Evolutionary conservation across 2,888 invertebrate species (phyloP), one percentile per base, ranked within the genome.

Genomic region (Platypus cylindrus): DNA sequence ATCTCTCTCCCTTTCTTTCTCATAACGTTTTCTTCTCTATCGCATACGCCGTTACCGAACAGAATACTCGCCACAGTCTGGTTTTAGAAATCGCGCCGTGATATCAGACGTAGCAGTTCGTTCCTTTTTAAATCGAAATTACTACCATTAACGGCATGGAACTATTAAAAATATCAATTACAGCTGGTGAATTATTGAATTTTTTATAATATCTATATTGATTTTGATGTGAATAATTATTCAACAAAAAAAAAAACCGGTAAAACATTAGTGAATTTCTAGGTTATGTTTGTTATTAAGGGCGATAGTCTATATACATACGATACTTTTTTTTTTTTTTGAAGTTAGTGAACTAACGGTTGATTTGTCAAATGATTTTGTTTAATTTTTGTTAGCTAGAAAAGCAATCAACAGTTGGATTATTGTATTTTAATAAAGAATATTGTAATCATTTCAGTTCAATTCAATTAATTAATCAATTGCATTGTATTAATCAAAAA

Each of bases 51-150:
- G 50, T 65, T n/a, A n/a, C n/a, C n/a, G 68, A 48, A 65, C 68
- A 40, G 69, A 70, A 68, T n/a, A n/a, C n/a, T n/a, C 62, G 56
- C 59, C 46, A 52, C 59, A 47, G 64, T 59, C 59, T 67, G 65
- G 36, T 48, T 52, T 52, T 53, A 48, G 56, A 56, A 53, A 55
- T 54, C 54, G 58, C 52, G 36, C 52, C 46, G 56, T 52, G 54
- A 51, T 50, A 47, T 48, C 48, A 50, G 45, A 45, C n/a, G n/a
- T 46, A 46, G 45, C 47, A 48, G 46, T 46, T 43, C 40, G n/a
- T 32, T 32, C 41, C 38, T 29, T 44, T 33, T 45, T 50, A 49
- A 46, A 43, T 46, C 47, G 44, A 39, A 38, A 44, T 41, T 45
- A 44, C 37, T 42, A 36, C 41, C 37, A 29, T n/a, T 38, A 45